Conservation (phyloP, 2,888 invertebrate species). For the Drosophila pullipes region DNA sequence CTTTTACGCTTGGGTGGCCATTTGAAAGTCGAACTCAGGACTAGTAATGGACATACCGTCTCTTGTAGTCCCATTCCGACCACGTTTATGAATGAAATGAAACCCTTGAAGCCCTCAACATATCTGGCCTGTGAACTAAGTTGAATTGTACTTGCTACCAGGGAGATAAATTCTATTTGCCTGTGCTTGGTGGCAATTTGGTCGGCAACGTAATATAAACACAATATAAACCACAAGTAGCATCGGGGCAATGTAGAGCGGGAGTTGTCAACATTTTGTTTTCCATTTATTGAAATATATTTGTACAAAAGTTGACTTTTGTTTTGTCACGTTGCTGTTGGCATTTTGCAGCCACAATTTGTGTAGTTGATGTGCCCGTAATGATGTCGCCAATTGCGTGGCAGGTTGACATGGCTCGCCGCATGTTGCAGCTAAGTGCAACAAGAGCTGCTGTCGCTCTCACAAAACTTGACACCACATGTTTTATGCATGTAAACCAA, state of each 20-base stretch:
- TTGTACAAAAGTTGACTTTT: slow-evolving; percentile 54
- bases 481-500: slow-evolving; percentile 56
- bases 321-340: slow-evolving; percentile 36
- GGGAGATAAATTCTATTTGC: slow-evolving; percentile 43
- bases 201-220: slow-evolving; percentile 47
- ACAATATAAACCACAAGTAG: slow-evolving; percentile 17
- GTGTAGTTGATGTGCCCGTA: slow-evolving; percentile 35
- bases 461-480: slow-evolving; percentile 12
- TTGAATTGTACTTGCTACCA: slow-evolving; percentile 30
- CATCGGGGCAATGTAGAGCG: not conserved
- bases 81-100: slow-evolving; percentile 1
- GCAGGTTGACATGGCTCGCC: slow-evolving; percentile 38
- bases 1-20: slow-evolving; percentile 41
- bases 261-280: slow-evolving; percentile 55
- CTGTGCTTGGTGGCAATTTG: slow-evolving; percentile 49
- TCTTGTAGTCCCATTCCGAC: not conserved
- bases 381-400: slow-evolving; percentile 38
- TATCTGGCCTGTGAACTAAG: slow-evolving; percentile 6
- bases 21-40: slow-evolving; percentile 16
- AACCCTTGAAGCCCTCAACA: slow-evolving; percentile 5
- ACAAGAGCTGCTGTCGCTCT: slow-evolving; percentile 19
- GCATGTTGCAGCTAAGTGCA: slow-evolving; percentile 38
- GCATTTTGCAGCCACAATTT: slow-evolving; percentile 17
- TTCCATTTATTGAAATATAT: slow-evolving; percentile 72
- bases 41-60: not conserved